A percentile compares a stretch with the other conserved stretches of the same genome.
These are phyloP conservation scores for Dasypolia templi DNA, from an alignment of 2,888 invertebrate genomes.

Conservation along the genomic window DNA sequence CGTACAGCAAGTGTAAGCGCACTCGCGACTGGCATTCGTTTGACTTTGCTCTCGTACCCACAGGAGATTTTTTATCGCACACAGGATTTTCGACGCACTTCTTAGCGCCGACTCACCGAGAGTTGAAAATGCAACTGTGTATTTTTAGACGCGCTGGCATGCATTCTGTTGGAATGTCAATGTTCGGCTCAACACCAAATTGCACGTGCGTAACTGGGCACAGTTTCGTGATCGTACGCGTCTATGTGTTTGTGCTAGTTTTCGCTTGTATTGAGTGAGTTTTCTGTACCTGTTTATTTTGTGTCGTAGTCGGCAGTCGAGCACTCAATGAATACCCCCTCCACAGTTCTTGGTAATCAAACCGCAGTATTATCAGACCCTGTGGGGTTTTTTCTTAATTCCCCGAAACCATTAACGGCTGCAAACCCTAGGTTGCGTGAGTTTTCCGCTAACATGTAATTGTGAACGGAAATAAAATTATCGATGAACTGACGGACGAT, in stretches of 20 bases:
- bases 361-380: constrained; percentile 72
- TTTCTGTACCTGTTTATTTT: constrained; percentile 2
- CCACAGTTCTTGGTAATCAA: constrained; percentile 73
- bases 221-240: background rate
- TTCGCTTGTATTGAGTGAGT: background rate
- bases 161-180: background rate
- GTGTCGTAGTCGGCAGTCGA: constrained; percentile 57
- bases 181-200: background rate
- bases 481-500: constrained; percentile 39
- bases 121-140: background rate
- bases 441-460: constrained; percentile 56
- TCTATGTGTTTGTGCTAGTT: too few relatives aligned
- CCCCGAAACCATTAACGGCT: constrained; percentile 70
- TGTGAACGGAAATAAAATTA: constrained; percentile 57
- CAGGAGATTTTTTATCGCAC: background rate
- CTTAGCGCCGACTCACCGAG: background rate
- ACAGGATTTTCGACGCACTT: background rate
- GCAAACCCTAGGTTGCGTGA: constrained; percentile 46
- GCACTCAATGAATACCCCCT: constrained; percentile 76
- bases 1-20: background rate
- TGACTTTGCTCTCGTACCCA: background rate
- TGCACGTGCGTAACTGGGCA: background rate
- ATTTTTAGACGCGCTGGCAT: background rate
- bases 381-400: constrained; percentile 69
- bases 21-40: background rate